These are phyloP conservation scores for Nemapogon koenigi DNA, from an alignment of 2,888 invertebrate genomes.

Conservation along the genomic window DNA sequence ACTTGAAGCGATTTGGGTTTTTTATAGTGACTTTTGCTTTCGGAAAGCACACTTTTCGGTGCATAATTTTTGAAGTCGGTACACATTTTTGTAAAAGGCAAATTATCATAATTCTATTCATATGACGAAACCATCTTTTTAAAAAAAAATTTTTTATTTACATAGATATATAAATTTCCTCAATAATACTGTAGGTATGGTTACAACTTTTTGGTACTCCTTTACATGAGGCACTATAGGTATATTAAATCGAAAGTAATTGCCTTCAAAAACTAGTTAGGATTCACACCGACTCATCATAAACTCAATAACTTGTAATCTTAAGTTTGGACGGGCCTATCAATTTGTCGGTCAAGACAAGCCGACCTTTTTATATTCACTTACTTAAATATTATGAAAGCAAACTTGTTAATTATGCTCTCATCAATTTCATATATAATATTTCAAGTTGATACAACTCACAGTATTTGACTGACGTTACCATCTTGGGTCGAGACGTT, in stretches of 20 bases:
- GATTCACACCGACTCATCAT: constrained; percentile 26
- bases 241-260: constrained; percentile 36
- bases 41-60: no score
- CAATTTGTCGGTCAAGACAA: constrained; percentile 37
- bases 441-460: constrained; percentile 23
- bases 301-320: constrained; percentile 50
- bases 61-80: no score
- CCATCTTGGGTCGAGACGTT: constrained; percentile 9
- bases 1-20: no score
- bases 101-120: no score
- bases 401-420: constrained; percentile 48
- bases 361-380: constrained; percentile 31
- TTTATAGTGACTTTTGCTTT: no score
- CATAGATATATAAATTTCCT: no score
- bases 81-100: no score
- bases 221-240: no score
- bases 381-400: constrained; percentile 51
- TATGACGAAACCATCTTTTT: no score
- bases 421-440: constrained; percentile 42
- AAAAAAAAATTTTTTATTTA: no score
- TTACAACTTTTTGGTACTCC: no score
- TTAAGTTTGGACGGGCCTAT: constrained; percentile 33
- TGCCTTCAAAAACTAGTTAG: constrained; percentile 19
- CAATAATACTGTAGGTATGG: no score
- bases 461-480: constrained; percentile 12